These are phyloP conservation scores for Clarias laeviceps DNA, from an alignment of 2,797 vertebrate genomes.

Conservation along the genomic window DNA sequence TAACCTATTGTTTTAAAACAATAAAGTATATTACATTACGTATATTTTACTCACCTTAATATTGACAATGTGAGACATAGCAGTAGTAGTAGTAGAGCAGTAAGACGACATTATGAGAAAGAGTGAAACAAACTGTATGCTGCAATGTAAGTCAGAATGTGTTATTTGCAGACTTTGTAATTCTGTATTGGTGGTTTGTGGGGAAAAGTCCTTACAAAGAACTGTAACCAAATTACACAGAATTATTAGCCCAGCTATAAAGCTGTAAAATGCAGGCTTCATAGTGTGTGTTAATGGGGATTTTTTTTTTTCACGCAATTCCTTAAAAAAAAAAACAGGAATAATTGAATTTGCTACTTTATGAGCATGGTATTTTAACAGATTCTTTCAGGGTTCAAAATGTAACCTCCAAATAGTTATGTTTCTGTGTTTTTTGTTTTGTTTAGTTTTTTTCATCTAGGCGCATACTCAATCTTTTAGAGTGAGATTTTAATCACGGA, in stretches of 20 bases:
- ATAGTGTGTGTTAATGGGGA: too few species aligned
- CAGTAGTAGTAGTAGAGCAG: neutral
- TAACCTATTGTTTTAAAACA: neutral
- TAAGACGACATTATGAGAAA: neutral
- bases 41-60: neutral
- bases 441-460: neutral
- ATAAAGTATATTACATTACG: neutral
- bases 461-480: neutral
- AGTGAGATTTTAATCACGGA: conserved; percentile 4
- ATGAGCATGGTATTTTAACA: neutral
- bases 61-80: neutral
- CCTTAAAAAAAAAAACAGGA: neutral
- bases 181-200: neutral
- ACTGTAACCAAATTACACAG: neutral
- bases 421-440: conserved; percentile 1
- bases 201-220: neutral
- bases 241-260: neutral
- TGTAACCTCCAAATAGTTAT: neutral
- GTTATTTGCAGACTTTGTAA: neutral
- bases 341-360: neutral
- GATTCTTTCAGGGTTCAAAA: neutral
- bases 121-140: neutral
- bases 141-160: neutral
- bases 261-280: neutral
- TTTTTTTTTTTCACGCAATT: neutral